Percentiles rank a stretch among this genome's conserved stretches.
Evolutionary conservation across 2,888 invertebrate genomes (phyloP).

Genomic region (Thymelicus acteon): DNA sequence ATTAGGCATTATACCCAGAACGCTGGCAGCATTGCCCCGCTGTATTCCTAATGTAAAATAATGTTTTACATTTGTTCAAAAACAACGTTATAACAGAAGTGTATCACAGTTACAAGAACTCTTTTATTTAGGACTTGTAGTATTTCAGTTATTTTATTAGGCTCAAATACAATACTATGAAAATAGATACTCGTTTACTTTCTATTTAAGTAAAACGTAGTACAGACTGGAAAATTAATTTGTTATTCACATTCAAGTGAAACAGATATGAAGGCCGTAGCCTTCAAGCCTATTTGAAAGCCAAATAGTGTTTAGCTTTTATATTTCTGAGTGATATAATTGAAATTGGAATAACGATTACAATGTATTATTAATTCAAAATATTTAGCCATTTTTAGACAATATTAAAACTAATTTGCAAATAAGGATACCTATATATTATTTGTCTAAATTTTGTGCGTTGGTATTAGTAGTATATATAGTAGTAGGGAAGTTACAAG

Average conservation of each 20-base stretch:
- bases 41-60: no score
- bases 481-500: no score
- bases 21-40: no score
- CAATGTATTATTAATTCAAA: not conserved
- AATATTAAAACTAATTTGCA: not conserved
- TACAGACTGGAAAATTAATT: not conserved
- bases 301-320: not conserved
- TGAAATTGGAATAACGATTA: not conserved
- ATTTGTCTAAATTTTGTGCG: no score
- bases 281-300: not conserved
- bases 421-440: no score
- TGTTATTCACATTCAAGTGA: slow-evolving; percentile 1
- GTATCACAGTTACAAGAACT: not conserved
- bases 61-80: not conserved
- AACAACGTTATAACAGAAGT: not conserved
- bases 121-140: not conserved
- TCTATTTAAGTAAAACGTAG: not conserved
- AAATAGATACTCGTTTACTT: slow-evolving; percentile 1
- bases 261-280: slow-evolving; percentile 1
- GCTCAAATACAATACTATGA: not conserved
- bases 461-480: no score
- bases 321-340: not conserved
- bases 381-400: not conserved
- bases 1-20: no score
- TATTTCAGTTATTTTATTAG: not conserved